Evolutionary conservation across 2,113 vertebrate genomes (phyloP), one percentile per base, ranked within the genome.

Genomic region (Lethenteron camtschaticum): DNA sequence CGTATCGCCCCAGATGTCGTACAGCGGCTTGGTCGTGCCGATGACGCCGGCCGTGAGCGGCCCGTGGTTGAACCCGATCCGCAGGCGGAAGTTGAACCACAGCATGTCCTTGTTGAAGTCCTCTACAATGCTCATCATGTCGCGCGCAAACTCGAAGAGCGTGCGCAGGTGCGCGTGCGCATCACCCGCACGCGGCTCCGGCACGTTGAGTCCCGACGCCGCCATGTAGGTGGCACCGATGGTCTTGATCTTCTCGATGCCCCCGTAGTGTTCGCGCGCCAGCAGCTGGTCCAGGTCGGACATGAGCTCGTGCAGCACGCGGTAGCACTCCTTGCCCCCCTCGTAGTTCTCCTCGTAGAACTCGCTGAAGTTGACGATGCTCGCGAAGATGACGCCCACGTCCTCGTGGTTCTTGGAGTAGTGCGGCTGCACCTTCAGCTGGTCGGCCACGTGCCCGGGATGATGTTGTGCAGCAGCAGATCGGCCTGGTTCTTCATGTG

Each of bases 31-130:
- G 72, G 92, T 99, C 75, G 95, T 97, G 79, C 95, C 95, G 0
- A 99, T 97, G 73, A 96, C 95, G 2, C 95, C 92, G 0, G 95
- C 92, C 0, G 92, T 99, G 72, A 99, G 81, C 1, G 95, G 89
- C 2, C 95, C 95, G 0, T 99, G 92, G 79, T 99, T 96, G 71
- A 90, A 97, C 76, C 95, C 95, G 3, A 97, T 86, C 16, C 95
- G 82, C 12, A 99, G 86, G 70, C 95, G 95, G 66, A 99, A 99
- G 72, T 91, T 88, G 72, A 99, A 99, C 77, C 95, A 94, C 55
- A 99, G 79, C 95, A 99, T 95, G 79, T 97, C 95, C 78, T 88
- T 96, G 81, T 99, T 99, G 79, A 99, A 99, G 78, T 99, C 92
- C 0, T 97, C 95, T 73, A 99, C 84, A 74, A 99, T 92, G 0